Conservation (phyloP, 2,888 invertebrate species). For the Tiliacea citrago region DNA sequence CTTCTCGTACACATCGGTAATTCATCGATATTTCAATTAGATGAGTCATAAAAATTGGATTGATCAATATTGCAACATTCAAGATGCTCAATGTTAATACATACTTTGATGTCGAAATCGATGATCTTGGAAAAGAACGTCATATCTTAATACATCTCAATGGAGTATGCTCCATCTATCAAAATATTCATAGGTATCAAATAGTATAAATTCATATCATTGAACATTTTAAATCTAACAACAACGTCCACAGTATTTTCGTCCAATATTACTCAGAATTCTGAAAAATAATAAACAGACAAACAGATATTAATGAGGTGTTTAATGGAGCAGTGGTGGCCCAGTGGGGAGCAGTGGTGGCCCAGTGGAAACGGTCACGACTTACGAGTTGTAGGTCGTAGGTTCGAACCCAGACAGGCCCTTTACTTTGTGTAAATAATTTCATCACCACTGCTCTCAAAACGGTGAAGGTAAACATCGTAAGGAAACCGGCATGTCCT, state of each 20-base stretch:
- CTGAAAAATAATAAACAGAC: slow-evolving; percentile 38
- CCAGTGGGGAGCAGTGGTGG: no score
- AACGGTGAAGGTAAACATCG: no score
- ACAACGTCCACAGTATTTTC: slow-evolving; percentile 15
- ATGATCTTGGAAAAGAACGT: slow-evolving; percentile 20
- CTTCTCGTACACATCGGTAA: slow-evolving; percentile 1
- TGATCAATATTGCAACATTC: slow-evolving; percentile 32
- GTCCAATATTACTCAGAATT: slow-evolving; percentile 11
- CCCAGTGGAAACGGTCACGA: no score
- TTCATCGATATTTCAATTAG: slow-evolving; percentile 28
- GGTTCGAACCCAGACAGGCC: no score
- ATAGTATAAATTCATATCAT: not conserved
- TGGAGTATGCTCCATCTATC: slow-evolving; percentile 1
- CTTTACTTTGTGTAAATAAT: no score
- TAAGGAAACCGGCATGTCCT: no score
- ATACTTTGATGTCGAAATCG: slow-evolving; percentile 29
- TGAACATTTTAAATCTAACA: not conserved
- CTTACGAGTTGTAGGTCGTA: no score
- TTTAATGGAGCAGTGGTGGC: no score
- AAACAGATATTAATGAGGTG: slow-evolving; percentile 30
- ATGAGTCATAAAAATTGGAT: slow-evolving; percentile 38
- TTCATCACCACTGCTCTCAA: no score
- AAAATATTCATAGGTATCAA: not conserved
- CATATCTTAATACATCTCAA: slow-evolving; percentile 9
- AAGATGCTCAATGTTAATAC: slow-evolving; percentile 15